Evolutionary conservation across 2,113 vertebrate species (phyloP), one percentile per base, ranked within the genome.

Genomic region (Barbus barbus): DNA sequence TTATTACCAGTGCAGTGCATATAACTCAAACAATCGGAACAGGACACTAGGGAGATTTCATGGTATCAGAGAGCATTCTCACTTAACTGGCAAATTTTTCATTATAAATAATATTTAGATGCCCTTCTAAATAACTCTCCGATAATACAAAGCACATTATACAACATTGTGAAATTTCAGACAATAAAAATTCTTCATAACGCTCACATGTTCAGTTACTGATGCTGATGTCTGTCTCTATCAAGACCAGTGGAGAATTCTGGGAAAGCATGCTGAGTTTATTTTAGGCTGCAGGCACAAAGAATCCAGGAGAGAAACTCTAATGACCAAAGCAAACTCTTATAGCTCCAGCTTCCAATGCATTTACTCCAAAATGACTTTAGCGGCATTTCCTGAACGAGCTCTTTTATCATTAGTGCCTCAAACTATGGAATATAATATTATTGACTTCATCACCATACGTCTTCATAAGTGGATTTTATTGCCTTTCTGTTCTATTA

Each of bases 371-470:
- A 41, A 92, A 93, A 94, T 93, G 88, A 87, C 83, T 92, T 94
- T 91, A 87, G 89, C 89, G 77, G 81, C 81, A 85, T 92, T 92
- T 91, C 82, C 84, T 78, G 86, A 89, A 88, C 87, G 90, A 87
- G 83, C 53, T 74, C 85, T 90, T 93, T 92, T 87, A 91, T 91
- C 92, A 91, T 83, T 14, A 91, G 88, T 89, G 85, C 85, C 89
- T 92, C 87, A 91, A 93, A 92, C 87, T 89, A 88, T 86, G 82
- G 87, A 92, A 94, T 92, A 92, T 91, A 92, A 90, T 92, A 94
- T 94, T 89, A 94, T 92, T 92, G 91, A 93, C 93, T 94, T 94
- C 87, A 90, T 86, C 74, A 87, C 88, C 88, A 94, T 94, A 89
- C 84, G 89, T 95, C 93, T 94, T 92, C 85, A 83, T 86, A 83